Evolutionary conservation across 2,888 invertebrate genomes (phyloP).

Genomic region (Phoronis australis): DNA sequence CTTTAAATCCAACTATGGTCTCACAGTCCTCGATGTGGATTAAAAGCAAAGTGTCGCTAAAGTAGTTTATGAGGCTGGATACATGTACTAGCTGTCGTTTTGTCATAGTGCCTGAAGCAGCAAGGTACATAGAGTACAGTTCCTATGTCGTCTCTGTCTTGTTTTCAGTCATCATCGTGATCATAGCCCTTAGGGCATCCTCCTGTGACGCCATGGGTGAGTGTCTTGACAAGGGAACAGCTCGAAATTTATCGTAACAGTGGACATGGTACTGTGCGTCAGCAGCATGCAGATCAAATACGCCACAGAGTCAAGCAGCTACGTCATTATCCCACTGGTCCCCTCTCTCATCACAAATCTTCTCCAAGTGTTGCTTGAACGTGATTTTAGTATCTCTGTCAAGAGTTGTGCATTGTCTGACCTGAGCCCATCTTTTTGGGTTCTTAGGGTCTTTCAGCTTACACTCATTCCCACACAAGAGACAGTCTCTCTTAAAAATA

Average conservation of each 20-base stretch:
- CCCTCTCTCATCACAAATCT: neutral
- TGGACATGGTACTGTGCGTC: constrained; percentile 3
- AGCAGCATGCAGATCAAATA: constrained; percentile 2
- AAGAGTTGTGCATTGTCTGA: neutral
- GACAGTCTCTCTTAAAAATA: neutral
- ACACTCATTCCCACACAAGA: constrained; percentile 1
- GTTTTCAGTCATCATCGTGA: neutral
- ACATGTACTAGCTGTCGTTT: neutral
- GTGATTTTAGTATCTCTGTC: neutral
- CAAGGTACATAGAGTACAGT: neutral
- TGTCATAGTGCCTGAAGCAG: neutral
- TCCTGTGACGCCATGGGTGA: neutral
- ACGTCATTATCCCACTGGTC: constrained; percentile 1
- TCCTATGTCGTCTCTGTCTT: neutral
- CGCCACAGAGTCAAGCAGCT: neutral
- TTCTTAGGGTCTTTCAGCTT: neutral
- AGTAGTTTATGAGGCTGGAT: neutral
- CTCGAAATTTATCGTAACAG: constrained; percentile 1
- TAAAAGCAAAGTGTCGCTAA: neutral
- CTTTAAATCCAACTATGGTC: neutral
- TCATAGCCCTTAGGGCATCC: neutral
- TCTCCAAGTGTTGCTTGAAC: neutral
- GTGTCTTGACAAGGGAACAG: neutral
- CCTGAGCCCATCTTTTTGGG: neutral
- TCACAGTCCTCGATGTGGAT: neutral